Percentiles rank a stretch among this genome's conserved stretches.
Evolutionary conservation across 1,140 invertebrate species (phyloP).

Genomic region (Drosophila pallidifrons): DNA sequence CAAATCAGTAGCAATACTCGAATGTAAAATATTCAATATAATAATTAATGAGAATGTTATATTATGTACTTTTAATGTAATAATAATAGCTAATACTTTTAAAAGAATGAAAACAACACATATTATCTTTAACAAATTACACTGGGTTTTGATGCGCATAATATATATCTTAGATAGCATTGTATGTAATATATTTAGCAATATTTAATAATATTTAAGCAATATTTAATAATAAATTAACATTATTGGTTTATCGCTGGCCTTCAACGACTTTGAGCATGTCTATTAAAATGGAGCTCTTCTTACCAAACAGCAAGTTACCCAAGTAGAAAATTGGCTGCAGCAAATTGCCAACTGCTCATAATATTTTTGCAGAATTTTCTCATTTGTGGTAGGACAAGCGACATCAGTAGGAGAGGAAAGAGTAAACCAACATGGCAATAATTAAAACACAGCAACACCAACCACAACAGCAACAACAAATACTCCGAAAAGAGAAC

Average conservation of each 20-base stretch:
- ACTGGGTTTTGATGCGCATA: no score
- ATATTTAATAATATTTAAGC: no score
- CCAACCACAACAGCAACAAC: constrained; percentile 18
- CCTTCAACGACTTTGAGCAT: background rate
- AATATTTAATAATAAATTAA: background rate
- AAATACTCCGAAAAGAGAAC: constrained; percentile 13
- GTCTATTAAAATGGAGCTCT: background rate
- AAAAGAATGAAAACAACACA: no score
- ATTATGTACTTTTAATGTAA: no score
- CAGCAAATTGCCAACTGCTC: constrained; percentile 43
- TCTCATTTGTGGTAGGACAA: constrained; percentile 40
- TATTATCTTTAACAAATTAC: no score
- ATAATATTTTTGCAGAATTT: constrained; percentile 35
- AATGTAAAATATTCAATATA: no score
- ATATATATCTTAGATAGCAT: no score
- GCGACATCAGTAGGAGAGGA: background rate
- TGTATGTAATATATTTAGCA: no score
- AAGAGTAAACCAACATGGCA: constrained; percentile 40
- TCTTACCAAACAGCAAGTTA: constrained; percentile 7
- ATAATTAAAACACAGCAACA: constrained; percentile 62
- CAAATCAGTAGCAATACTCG: no score
- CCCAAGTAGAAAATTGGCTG: constrained; percentile 46
- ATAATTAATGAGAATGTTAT: no score
- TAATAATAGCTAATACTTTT: no score
- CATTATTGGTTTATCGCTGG: background rate